Conservation (phyloP, 2,888 invertebrate species). For the Macrophya annulata region DNA sequence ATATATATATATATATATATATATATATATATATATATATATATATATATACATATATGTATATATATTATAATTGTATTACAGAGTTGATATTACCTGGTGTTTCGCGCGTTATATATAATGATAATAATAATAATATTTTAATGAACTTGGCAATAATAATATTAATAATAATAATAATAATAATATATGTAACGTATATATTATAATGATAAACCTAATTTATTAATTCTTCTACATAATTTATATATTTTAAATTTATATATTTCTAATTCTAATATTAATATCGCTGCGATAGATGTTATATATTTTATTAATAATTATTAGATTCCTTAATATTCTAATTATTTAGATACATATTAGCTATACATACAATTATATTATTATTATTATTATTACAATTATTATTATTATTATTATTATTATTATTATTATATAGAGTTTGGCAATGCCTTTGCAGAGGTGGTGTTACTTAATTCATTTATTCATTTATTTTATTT, state of each 20-base stretch:
- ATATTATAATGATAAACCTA: not conserved
- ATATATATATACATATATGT: no score
- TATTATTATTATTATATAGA: constrained; percentile 10
- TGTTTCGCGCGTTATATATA: not conserved
- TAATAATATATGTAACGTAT: not conserved
- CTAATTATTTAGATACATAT: constrained; percentile 13
- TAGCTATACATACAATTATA: not conserved
- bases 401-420: not conserved
- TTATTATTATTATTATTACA: not conserved
- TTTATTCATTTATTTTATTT: not conserved
- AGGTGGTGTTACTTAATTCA: constrained; percentile 9
- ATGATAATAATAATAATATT: constrained; percentile 20
- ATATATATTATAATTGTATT: not conserved
- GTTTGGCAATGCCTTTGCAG: constrained; percentile 8
- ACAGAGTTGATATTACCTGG: not conserved
- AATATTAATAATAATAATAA: not conserved
- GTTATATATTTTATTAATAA: not conserved
- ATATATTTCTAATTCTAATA: constrained; percentile 4
- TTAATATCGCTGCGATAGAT: constrained; percentile 9
- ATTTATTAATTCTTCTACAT: constrained; percentile 1
- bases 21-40: no score
- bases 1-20: no score
- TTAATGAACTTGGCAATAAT: not conserved
- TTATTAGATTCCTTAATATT: not conserved
- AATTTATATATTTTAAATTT: constrained; percentile 11